Conservation (phyloP, 53 echinoderm and acorn worm genomes). For the Holothuria leucospilota region DNA sequence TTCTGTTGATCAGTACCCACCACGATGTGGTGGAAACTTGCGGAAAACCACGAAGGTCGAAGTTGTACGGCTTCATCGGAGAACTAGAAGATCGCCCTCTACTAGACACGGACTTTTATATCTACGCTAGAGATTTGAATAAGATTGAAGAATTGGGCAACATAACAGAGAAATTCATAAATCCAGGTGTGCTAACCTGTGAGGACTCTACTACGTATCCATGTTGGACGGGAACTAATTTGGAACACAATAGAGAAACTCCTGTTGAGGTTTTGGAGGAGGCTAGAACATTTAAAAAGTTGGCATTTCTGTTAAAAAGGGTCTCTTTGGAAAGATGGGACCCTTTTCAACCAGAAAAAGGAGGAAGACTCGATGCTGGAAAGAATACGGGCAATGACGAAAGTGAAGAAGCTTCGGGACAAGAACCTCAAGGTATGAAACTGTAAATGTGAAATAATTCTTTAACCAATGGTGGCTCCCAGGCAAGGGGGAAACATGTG, state of each 20-base stretch:
- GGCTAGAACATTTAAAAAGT: neutral
- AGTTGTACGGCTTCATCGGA: neutral
- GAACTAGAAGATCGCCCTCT: neutral
- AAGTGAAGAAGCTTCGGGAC: neutral
- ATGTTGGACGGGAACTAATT: slow-evolving; percentile 7
- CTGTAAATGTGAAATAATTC: too few relatives aligned
- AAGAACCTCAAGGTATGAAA: neutral
- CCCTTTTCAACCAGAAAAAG: neutral
- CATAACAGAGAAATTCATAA: neutral
- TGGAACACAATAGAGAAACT: neutral
- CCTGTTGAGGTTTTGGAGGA: neutral
- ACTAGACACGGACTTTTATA: neutral
- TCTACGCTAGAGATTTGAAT: neutral
- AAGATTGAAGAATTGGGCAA: neutral
- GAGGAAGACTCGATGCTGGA: too few relatives aligned
- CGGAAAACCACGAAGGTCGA: neutral
- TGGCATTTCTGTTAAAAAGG: neutral
- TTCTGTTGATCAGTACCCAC: neutral
- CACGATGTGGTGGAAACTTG: neutral
- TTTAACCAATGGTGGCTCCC: too few relatives aligned
- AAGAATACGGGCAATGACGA: neutral
- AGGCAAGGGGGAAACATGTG: too few relatives aligned
- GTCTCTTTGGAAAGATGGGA: neutral
- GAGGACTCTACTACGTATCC: neutral
- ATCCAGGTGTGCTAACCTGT: neutral